Evolutionary conservation across 1,140 invertebrate genomes (phyloP).

Genomic region (Dendroctonus ponderosae): DNA sequence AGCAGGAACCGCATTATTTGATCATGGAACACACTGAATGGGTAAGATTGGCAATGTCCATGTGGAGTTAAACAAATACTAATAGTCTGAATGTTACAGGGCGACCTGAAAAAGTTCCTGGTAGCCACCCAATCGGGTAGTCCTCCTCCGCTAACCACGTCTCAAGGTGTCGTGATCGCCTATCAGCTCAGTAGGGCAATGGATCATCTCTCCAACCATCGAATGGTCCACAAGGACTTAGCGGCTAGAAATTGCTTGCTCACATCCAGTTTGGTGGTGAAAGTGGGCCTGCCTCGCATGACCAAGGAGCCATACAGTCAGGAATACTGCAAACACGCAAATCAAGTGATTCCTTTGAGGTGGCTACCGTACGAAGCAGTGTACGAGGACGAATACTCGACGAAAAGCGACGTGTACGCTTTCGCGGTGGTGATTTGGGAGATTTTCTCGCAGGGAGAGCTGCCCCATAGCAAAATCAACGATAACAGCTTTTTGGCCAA

Average conservation of each 20-base stretch:
- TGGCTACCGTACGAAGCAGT: slow-evolving; percentile 89
- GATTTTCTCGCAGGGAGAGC: slow-evolving; percentile 80
- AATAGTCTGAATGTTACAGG: slow-evolving; percentile 55
- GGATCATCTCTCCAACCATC: slow-evolving; percentile 73
- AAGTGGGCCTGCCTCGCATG: slow-evolving; percentile 79
- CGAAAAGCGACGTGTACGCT: slow-evolving; percentile 92
- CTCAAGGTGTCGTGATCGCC: slow-evolving; percentile 70
- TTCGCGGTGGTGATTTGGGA: slow-evolving; percentile 91
- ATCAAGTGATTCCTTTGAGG: slow-evolving; percentile 77
- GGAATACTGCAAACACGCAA: slow-evolving; percentile 80
- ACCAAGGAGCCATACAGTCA: slow-evolving; percentile 81
- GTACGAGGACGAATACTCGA: slow-evolving; percentile 87
- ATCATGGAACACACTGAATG: slow-evolving; percentile 90
- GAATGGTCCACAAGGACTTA: slow-evolving; percentile 82
- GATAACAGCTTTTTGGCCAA: slow-evolving; percentile 74
- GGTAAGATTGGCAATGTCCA: slow-evolving; percentile 57
- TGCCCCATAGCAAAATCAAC: slow-evolving; percentile 79
- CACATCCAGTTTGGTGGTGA: slow-evolving; percentile 76
- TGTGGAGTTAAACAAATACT: neutral
- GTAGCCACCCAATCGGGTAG: slow-evolving; percentile 64
- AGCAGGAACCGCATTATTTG: slow-evolving; percentile 84
- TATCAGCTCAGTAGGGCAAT: slow-evolving; percentile 82
- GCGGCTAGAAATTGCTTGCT: slow-evolving; percentile 92
- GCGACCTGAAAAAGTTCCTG: slow-evolving; percentile 93
- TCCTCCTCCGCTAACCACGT: slow-evolving; percentile 63